These are phyloP conservation scores for Paelopatides confundens DNA, from an alignment of 53 echinoderm and acorn worm genomes.

Conservation along the genomic window DNA sequence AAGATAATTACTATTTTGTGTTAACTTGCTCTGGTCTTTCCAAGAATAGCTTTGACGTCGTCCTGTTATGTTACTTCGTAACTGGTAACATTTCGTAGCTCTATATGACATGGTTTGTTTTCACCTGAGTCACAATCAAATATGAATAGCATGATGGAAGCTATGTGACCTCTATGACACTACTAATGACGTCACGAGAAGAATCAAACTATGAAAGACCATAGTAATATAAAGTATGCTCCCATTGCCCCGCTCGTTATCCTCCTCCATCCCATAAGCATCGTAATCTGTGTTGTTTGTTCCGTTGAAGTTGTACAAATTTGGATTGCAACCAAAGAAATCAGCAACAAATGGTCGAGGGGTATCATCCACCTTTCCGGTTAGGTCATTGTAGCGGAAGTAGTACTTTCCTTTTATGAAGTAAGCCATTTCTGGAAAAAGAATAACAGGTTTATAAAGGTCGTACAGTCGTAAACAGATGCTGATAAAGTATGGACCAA, in stretches of 20 bases:
- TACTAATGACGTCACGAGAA: background rate
- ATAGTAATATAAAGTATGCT: background rate
- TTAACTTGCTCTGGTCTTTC: no score
- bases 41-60: no score
- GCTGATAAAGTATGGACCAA: no score
- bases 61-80: no score
- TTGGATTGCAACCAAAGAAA: conserved; percentile 76
- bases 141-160: no score
- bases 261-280: background rate
- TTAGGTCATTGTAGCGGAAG: conserved; percentile 81
- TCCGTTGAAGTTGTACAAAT: conserved; percentile 6
- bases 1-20: no score
- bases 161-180: background rate
- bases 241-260: background rate
- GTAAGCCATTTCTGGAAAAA: conserved; percentile 66
- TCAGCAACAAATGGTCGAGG: conserved; percentile 74
- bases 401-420: conserved; percentile 82
- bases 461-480: no score
- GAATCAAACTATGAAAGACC: background rate
- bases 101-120: no score
- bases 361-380: conserved; percentile 62
- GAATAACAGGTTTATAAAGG: no score
- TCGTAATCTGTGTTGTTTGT: conserved; percentile 28
- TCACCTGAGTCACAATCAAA: no score
- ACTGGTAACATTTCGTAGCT: no score